Conservation (phyloP, 2,113 vertebrate genomes). For the Sinosuthora webbiana region DNA sequence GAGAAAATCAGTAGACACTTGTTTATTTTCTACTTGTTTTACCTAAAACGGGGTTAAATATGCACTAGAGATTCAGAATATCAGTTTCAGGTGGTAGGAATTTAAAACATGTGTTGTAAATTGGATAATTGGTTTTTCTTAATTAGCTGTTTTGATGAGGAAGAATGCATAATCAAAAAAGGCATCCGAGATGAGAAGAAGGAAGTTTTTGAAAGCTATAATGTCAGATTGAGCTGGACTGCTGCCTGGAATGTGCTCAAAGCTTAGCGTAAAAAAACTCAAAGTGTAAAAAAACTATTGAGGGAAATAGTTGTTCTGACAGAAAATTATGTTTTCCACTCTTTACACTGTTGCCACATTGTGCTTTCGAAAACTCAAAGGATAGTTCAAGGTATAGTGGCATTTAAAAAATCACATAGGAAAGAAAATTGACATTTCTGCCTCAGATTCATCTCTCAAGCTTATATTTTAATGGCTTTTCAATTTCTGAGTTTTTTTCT, state of each 20-base stretch:
- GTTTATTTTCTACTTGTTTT: background rate
- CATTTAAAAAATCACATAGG: background rate
- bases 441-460: background rate
- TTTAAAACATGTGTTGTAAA: conserved; percentile 2
- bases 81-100: background rate
- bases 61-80: background rate
- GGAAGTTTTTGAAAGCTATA: background rate
- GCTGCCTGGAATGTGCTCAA: background rate
- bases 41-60: background rate
- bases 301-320: background rate
- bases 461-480: background rate
- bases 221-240: background rate
- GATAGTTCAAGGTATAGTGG: background rate
- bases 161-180: background rate
- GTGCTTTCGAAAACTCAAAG: background rate
- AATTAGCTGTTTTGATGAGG: background rate
- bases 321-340: background rate
- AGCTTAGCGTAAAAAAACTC: background rate
- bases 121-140: background rate
- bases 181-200: background rate
- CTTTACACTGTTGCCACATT: background rate
- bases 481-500: background rate
- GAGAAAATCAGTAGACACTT: background rate
- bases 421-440: background rate
- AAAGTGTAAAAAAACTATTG: background rate